Conservation (phyloP, 2,797 vertebrate species). For the Fratercula arctica region DNA sequence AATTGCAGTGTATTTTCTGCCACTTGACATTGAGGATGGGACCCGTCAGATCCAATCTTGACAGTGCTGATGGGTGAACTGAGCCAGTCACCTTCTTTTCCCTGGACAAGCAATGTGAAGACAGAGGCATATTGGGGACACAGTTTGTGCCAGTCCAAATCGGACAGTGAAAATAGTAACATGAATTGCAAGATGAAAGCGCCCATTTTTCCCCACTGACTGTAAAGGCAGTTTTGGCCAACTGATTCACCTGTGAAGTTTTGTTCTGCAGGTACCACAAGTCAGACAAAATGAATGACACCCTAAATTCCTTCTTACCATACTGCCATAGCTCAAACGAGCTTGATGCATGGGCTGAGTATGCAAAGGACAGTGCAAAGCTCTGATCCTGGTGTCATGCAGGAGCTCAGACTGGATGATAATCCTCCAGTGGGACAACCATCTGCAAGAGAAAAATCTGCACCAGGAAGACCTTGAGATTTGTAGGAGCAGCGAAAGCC, state of each 20-base stretch:
- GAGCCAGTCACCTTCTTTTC: not conserved
- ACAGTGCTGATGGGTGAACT: not conserved
- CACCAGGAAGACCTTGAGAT: not conserved
- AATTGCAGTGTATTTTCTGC: not conserved
- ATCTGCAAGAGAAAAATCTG: not conserved
- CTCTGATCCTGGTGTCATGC: not conserved
- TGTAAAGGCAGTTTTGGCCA: not conserved
- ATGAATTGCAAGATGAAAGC: not conserved
- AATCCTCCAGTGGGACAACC: not conserved
- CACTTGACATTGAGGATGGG: not conserved
- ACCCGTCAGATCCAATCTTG: not conserved
- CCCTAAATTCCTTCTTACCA: not conserved
- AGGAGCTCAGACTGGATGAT: not conserved
- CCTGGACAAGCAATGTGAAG: not conserved
- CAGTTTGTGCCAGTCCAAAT: not conserved
- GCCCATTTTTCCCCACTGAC: not conserved
- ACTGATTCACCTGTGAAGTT: not conserved
- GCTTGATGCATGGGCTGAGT: not conserved
- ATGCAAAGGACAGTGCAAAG: not conserved
- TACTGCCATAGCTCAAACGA: not conserved
- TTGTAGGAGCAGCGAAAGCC: not conserved
- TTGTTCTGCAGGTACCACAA: not conserved
- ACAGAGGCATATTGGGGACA: not conserved
- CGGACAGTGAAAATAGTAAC: not conserved
- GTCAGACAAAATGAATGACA: not conserved